phyloP scores from a whole-genome alignment of 2,888 invertebrate species.

The Heliconius sara region DNA sequence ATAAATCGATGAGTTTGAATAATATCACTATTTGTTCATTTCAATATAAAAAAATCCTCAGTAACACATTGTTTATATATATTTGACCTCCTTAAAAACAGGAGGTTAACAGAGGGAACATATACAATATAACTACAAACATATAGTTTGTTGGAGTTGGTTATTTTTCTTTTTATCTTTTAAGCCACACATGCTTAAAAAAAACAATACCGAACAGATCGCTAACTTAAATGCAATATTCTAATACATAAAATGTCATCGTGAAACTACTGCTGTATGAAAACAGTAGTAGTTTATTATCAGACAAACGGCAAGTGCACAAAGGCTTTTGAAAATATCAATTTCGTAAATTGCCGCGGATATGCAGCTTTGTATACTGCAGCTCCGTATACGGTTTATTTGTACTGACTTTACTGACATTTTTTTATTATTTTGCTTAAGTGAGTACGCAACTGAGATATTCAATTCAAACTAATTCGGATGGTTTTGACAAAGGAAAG shows the following conservation, averaged over 20 bases:
- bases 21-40: too few relatives aligned
- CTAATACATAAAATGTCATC: background rate
- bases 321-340: constrained; percentile 12
- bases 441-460: background rate
- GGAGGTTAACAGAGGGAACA: too few relatives aligned
- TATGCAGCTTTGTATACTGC: background rate
- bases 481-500: background rate
- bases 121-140: too few relatives aligned
- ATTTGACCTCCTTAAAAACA: too few relatives aligned
- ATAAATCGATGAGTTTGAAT: too few relatives aligned
- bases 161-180: too few relatives aligned
- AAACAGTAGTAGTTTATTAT: background rate
- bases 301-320: background rate
- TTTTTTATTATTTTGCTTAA: background rate
- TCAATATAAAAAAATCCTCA: too few relatives aligned
- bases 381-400: background rate
- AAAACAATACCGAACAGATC: background rate
- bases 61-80: too few relatives aligned
- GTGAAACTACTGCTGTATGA: background rate
- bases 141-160: too few relatives aligned
- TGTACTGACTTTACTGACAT: background rate
- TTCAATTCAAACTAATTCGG: background rate
- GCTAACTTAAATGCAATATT: background rate
- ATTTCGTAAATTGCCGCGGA: background rate
- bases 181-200: background rate